A percentile compares a stretch with the other conserved stretches of the same genome.
Conservation (phyloP, 2,797 vertebrate species). For the Loris lydekkerianus region DNA sequence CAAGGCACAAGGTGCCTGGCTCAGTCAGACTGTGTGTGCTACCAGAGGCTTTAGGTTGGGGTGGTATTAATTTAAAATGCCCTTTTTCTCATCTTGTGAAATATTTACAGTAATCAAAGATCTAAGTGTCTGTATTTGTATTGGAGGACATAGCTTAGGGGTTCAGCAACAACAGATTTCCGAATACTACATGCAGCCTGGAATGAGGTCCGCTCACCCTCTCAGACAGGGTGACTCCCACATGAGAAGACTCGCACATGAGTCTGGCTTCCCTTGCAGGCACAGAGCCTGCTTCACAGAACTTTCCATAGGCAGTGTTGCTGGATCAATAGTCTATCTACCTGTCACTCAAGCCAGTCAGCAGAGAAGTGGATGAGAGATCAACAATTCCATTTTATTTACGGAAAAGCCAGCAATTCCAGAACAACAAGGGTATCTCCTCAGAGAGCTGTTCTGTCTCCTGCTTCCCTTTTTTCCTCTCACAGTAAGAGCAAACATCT, state of each 20-base stretch:
- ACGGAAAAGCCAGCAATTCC: too few species aligned
- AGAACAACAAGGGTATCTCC: too few species aligned
- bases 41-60: not conserved
- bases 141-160: not conserved
- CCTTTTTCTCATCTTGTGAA: not conserved
- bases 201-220: not conserved
- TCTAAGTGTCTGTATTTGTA: not conserved
- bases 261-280: too few species aligned
- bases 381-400: too few species aligned
- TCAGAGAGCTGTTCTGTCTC: too few species aligned
- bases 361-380: too few species aligned
- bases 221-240: not conserved
- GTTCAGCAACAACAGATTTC: too few species aligned
- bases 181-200: too few species aligned
- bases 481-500: too few species aligned
- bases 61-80: not conserved
- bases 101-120: not conserved
- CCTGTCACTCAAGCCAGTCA: too few species aligned
- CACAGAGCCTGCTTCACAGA: not conserved
- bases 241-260: not conserved
- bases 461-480: too few species aligned
- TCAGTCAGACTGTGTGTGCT: not conserved
- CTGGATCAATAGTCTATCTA: too few species aligned
- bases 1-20: not conserved
- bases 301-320: not conserved